These are phyloP conservation scores for Acanthosepion esculentum DNA, from an alignment of 2,888 invertebrate genomes.

Conservation along the genomic window DNA sequence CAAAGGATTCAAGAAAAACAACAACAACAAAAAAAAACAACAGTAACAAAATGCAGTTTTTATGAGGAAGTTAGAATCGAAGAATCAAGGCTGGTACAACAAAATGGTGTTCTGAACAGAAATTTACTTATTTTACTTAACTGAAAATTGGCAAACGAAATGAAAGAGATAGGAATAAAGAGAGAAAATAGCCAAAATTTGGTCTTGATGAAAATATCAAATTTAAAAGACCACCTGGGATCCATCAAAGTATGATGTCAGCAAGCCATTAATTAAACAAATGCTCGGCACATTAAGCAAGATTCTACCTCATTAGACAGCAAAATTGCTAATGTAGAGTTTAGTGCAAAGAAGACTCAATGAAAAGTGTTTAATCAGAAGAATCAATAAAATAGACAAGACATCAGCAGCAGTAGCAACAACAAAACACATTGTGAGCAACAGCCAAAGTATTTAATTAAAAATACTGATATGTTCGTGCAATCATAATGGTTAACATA, in stretches of 20 bases:
- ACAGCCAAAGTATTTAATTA: neutral
- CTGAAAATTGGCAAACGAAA: neutral
- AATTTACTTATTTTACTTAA: neutral
- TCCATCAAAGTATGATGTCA: neutral
- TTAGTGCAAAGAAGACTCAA: neutral
- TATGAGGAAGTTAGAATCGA: neutral
- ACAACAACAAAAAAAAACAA: neutral
- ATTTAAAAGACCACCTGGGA: constrained; percentile 33
- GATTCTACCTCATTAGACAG: constrained; percentile 33
- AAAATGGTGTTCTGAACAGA: neutral
- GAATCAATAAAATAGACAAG: neutral
- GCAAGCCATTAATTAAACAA: constrained; percentile 4
- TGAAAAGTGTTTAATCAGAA: neutral
- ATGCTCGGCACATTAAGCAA: constrained; percentile 1
- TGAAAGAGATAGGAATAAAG: no score
- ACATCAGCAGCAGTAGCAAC: neutral
- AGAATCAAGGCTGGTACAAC: neutral
- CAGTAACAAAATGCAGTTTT: neutral
- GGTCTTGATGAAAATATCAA: neutral
- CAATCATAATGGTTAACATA: neutral
- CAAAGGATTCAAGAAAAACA: neutral
- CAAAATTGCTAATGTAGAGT: neutral
- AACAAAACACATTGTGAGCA: neutral
- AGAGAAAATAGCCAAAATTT: neutral
- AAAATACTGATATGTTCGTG: neutral